phyloP scores from a whole-genome alignment of 2,888 invertebrate species.

The Campaea margaritaria region DNA sequence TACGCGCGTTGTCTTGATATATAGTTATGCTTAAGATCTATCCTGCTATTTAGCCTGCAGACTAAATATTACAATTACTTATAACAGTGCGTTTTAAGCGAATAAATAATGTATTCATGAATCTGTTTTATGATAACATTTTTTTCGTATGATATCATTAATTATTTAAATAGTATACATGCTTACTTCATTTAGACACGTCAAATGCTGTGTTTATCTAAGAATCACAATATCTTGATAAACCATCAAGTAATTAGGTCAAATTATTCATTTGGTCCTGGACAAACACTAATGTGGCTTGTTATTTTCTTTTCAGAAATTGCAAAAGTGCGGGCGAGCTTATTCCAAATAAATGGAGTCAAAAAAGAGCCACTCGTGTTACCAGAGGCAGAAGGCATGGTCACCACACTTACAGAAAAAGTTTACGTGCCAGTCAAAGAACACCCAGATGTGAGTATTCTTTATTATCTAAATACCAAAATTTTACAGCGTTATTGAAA shows the following conservation, averaged over 20 bases:
- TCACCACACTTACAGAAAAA: conserved; percentile 98
- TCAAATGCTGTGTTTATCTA: too few relatives aligned
- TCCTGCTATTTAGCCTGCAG: conserved; percentile 2
- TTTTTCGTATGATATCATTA: too few relatives aligned
- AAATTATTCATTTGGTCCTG: too few relatives aligned
- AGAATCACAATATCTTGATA: too few relatives aligned
- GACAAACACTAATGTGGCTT: conserved; percentile 41
- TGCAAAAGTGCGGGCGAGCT: conserved; percentile 97
- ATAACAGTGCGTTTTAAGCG: too few relatives aligned
- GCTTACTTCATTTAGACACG: too few relatives aligned
- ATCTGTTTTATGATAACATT: too few relatives aligned
- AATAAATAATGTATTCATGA: too few relatives aligned
- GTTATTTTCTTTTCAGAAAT: conserved; percentile 93
- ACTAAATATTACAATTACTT: neutral
- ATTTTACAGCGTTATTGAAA: too few relatives aligned
- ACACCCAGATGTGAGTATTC: conserved; percentile 98
- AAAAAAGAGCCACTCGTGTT: conserved; percentile 96
- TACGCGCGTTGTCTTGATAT: conserved; percentile 30
- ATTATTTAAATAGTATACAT: too few relatives aligned
- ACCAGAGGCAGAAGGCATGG: conserved; percentile 96
- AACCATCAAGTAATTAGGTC: too few relatives aligned
- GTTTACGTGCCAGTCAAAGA: conserved; percentile 99
- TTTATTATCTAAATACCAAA: conserved; percentile 3
- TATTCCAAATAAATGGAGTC: conserved; percentile 99
- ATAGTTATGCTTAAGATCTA: conserved; percentile 16